Conservation (phyloP, 1,140 invertebrate genomes). For the Patella vulgata region DNA sequence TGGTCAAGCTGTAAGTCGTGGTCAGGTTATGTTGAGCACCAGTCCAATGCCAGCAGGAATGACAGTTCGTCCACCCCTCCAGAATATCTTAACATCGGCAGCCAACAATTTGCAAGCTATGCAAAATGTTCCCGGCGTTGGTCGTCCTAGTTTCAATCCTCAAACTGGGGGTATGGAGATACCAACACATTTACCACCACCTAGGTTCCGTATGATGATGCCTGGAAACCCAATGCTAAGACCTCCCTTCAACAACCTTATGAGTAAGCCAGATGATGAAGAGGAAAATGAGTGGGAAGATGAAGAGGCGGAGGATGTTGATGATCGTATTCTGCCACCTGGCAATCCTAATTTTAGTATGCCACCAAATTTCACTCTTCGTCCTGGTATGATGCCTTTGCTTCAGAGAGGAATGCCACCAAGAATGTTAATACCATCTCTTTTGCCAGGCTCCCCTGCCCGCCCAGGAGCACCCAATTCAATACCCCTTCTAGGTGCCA, state of each 20-base stretch:
- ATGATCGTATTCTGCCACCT: slow-evolving; percentile 10
- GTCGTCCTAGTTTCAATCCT: background rate
- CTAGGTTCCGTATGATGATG: slow-evolving; percentile 6
- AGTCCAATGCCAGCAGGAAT: too few species aligned
- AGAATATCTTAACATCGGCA: too few species aligned
- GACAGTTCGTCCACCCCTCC: too few species aligned
- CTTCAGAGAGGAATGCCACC: slow-evolving; percentile 1
- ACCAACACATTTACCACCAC: slow-evolving; percentile 3
- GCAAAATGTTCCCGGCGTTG: background rate
- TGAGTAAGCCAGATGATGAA: slow-evolving; percentile 5
- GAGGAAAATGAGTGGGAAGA: slow-evolving; percentile 15
- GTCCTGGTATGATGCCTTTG: slow-evolving; percentile 20
- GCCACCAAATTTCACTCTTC: slow-evolving; percentile 8
- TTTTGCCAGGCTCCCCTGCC: background rate
- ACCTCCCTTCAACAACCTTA: background rate
- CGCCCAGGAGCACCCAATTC: slow-evolving; percentile 7
- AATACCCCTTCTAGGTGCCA: slow-evolving; percentile 15
- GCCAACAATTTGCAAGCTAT: too few species aligned
- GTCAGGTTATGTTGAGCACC: too few species aligned
- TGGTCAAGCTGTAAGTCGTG: too few species aligned
- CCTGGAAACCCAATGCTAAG: background rate
- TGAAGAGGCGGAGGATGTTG: slow-evolving; percentile 13
- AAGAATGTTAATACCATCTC: slow-evolving; percentile 3
- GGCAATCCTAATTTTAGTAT: background rate
- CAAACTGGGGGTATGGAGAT: background rate